A percentile compares a stretch with the other conserved stretches of the same genome.
Evolutionary conservation across 2,797 vertebrate genomes (phyloP).

Genomic region (Argyrosomus regius): DNA sequence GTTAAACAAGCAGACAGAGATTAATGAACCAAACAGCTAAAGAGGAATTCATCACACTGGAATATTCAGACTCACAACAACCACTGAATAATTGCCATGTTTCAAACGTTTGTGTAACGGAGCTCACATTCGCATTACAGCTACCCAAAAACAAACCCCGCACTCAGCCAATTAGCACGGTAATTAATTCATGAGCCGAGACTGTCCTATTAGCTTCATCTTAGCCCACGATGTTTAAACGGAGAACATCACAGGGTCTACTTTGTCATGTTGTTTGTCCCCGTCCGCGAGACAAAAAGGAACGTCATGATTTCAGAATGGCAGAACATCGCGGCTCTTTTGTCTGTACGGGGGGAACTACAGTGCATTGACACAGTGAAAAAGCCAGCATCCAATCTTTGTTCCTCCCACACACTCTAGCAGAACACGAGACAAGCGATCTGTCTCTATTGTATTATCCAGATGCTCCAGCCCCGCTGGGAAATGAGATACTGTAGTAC

Average conservation of each 20-base stretch:
- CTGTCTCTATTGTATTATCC: conserved; percentile 77
- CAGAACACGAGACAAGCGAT: conserved; percentile 70
- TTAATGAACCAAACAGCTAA: conserved; percentile 70
- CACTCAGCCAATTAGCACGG: conserved; percentile 59
- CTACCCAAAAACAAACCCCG: conserved; percentile 59
- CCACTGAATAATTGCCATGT: conserved; percentile 66
- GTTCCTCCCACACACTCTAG: conserved; percentile 75
- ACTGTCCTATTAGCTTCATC: conserved; percentile 52
- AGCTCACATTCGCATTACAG: conserved; percentile 49
- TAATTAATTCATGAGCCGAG: conserved; percentile 65
- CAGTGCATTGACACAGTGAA: conserved; percentile 61
- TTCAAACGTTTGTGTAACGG: conserved; percentile 63
- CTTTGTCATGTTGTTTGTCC: conserved; percentile 37
- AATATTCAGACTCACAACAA: conserved; percentile 67
- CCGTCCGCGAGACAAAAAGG: conserved; percentile 38
- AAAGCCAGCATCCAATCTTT: conserved; percentile 73
- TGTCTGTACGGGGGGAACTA: conserved; percentile 66
- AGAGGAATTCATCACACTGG: conserved; percentile 68
- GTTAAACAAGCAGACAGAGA: conserved; percentile 73
- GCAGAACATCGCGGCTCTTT: conserved; percentile 58
- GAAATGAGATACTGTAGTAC: conserved; percentile 66
- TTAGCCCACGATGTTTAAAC: conserved; percentile 39
- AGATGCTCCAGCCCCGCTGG: conserved; percentile 75
- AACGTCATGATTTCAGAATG: conserved; percentile 50
- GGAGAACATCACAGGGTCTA: conserved; percentile 33